phyloP scores from a whole-genome alignment of 1,140 invertebrate species.

The Lasaia peninsularis region DNA sequence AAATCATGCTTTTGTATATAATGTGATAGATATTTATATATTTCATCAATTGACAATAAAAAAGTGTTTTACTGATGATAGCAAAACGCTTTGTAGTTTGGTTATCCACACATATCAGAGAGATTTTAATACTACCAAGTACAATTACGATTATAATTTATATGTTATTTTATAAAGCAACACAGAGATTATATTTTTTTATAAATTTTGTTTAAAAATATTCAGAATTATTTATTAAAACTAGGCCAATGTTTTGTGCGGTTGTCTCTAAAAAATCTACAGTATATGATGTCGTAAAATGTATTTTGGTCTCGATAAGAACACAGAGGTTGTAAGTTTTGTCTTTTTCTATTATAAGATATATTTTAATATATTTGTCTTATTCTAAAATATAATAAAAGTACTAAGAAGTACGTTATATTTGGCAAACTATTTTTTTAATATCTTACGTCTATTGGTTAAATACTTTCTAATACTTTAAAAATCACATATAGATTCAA shows the following conservation, averaged over 20 bases:
- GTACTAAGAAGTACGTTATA: neutral
- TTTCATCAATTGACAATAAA: conserved; percentile 24
- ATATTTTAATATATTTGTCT: conserved; percentile 14
- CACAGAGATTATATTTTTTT: neutral
- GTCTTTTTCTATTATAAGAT: neutral
- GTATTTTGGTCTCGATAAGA: conserved; percentile 18
- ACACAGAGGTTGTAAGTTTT: conserved; percentile 17
- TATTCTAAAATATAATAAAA: conserved; percentile 15
- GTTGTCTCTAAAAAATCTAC: conserved; percentile 16
- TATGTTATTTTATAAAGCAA: neutral
- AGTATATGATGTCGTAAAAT: conserved; percentile 19
- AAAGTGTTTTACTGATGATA: conserved; percentile 16
- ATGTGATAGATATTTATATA: conserved; percentile 7
- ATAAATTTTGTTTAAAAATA: conserved; percentile 17
- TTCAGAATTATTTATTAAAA: conserved; percentile 11
- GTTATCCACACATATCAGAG: conserved; percentile 36
- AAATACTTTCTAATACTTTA: conserved; percentile 25
- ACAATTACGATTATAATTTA: conserved; percentile 19
- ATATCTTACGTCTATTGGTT: conserved; percentile 12
- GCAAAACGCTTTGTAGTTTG: conserved; percentile 27
- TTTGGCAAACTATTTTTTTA: conserved; percentile 1
- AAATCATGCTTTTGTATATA: conserved; percentile 9
- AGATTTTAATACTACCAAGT: conserved; percentile 9
- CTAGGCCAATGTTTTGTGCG: conserved; percentile 23
- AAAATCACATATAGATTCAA: conserved; percentile 49